Percentiles rank a stretch among this genome's conserved stretches.
These are phyloP conservation scores for Bombus impatiens DNA, from an alignment of 1,140 invertebrate species.

Conservation along the genomic window DNA sequence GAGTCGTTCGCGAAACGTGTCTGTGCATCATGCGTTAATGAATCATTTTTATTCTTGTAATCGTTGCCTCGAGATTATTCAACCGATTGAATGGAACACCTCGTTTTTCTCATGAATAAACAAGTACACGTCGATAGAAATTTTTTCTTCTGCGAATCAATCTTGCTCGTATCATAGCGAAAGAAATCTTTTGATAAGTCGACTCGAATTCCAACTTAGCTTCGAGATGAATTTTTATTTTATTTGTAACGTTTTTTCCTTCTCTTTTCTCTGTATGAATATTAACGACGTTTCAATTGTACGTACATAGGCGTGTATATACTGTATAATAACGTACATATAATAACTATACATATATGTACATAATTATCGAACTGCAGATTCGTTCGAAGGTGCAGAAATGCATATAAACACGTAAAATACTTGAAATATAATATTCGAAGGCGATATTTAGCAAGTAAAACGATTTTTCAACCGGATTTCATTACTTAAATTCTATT, in stretches of 20 bases:
- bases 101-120: slow-evolving; percentile 24
- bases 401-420: no score
- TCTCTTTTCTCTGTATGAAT: not conserved
- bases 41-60: slow-evolving; percentile 2
- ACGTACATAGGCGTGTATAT: not conserved
- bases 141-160: not conserved
- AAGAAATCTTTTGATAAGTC: not conserved
- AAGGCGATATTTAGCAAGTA: no score
- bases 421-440: no score
- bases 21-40: not conserved
- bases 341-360: no score
- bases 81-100: not conserved
- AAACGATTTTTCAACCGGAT: no score
- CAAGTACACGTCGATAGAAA: not conserved
- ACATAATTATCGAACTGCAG: no score
- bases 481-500: no score
- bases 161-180: not conserved
- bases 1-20: not conserved
- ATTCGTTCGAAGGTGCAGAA: no score
- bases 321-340: no score
- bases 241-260: not conserved
- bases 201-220: not conserved
- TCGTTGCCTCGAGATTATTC: not conserved
- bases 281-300: not conserved
- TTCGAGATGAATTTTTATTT: not conserved